Base-by-base conservation (phyloP, 2,113 vertebrate species). In the Azemiops feae region DNA sequence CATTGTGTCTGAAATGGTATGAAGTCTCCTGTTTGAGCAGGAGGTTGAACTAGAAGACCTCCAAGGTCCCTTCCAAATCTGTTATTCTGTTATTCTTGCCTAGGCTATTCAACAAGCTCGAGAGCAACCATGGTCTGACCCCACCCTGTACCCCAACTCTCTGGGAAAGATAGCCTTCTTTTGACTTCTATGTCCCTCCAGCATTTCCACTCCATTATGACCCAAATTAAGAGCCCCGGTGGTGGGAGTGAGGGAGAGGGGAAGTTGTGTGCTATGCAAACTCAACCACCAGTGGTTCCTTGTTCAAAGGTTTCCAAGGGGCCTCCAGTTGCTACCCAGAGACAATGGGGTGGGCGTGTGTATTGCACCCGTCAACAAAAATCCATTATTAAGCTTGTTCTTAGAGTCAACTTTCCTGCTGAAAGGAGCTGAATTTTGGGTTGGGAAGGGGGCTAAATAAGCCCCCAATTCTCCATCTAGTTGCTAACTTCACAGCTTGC, bases 261-360 rank as follows among this genome's bases (percentile, higher is more conserved):
- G 95, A 90, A 94, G 96, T 92, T 0, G 88, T 87, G 95, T 87
- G 93, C 96, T 95, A 94, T 95, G 53, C 91, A 95, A 92, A 93
- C 85, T 54, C 91, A 96, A 95, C 94, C 95, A 94, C 88, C 58
- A 92, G 93, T 86, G 92, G 93, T 23, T 89, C 93, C 93, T 94
- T 96, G 95, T 96, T 96, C 95, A 96, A 94, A 97, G 86, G 93
- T 94, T 96, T 95, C 96, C 93, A 39, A 34, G n/a, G 93, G 92
- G 95, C 94, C 52, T 92, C 47, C 94, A 91, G 96, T 96, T 95
- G 96, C 96, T 96, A 93, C 94, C 95, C 96, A 95, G 94, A 95
- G 95, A 96, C 89, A 94, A 93, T 87, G 87, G 92, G 87, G 34
- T 85, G 74, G 96, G 91, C 93, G 93, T 95, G 9, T 60, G 25